Evolutionary conservation across 2,797 vertebrate genomes (phyloP), one percentile per base, ranked within the genome.

Genomic region (Enoplosus armatus): DNA sequence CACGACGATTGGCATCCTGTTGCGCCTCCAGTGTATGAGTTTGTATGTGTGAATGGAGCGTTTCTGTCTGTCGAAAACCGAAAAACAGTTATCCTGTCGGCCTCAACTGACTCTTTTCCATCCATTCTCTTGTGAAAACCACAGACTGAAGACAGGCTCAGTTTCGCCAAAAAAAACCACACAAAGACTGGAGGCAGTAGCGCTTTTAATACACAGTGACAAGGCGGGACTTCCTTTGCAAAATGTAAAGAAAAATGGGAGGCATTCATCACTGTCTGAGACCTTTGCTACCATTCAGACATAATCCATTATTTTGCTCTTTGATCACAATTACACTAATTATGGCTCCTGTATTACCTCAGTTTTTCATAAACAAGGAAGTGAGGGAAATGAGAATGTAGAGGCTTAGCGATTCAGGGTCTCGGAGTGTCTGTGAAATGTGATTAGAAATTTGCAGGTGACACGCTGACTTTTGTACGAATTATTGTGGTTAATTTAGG

Each of bases 241-340:
- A 63, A 82, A 76, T 48, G 59, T 66, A 65, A 75, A 79, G 68
- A 75, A 66, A 78, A 88, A 67, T 55, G 7, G 63, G 79, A 85
- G 35, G 27, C 85, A 87, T 88, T 85, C 55, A 88, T 92, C 66
- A 83, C 54, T 81, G 75, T 80, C 83, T 76, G 70, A 80, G 71
- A 86, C 82, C 78, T 86, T 84, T 85, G 82, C 80, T 85, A 51
- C 79, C 66, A 67, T 76, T 78, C 78, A 79, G n/a, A 79, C 64
- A 60, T 77, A 68, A 90, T 84, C 77, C 56, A 86, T 85, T 90
- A 79, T 90, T 85, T 79, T 75, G 71, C 67, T 86, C 85, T 90
- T 79, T 82, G 55, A 87, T 90, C 87, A 84, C 84, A 87, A 85
- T 89, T 87, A 80, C 67, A 72, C 62, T 75, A 85, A 90, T 90